Evolutionary conservation across 2,888 invertebrate genomes (phyloP), one percentile per base, ranked within the genome.

Genomic region (Diploptera punctata): DNA sequence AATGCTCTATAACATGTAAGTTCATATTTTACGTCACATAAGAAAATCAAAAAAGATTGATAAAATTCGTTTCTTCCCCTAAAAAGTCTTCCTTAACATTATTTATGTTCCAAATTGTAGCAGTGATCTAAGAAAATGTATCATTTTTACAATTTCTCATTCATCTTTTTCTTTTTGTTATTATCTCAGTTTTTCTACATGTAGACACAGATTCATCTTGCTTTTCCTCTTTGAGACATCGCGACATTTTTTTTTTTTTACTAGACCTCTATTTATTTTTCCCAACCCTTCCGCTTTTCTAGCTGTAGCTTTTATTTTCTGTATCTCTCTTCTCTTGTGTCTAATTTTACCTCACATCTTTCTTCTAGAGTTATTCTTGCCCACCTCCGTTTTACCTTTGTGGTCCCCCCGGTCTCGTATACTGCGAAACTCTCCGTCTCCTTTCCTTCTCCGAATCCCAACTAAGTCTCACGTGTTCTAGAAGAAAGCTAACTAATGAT

Each of bases 401-500:
- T 24, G 52, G 3, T 24, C 52, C 10, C 24, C 24, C 52, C 5
- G 52, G 52, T 24, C 4, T 52, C 52, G 24, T 52, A 52, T n/a
- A n/a, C n/a, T n/a, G 52, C 52, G 19, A 24, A 57, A n/a, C n/a
- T 10, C 57, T 57, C 26, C 29, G 26, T n/a, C 9, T 29, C 18
- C 57, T 29, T 16, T n/a, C 29, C 57, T 29, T 9, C 26, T 29
- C 57, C 57, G 29, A 57, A 33, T 29, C 29, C 31, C 57, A 10
- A 10, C 5, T 5, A 26, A 26, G 29, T 29, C 26, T 29, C 26
- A 24, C 29, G 57, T 57, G 26, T 16, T 57, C 29, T 57, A 18
- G 52, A 52, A 52, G 19, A 52, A 57, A 29, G 29, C 57, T 29
- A 57, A 57, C 57, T 57, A 57, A 57, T 57, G 57, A 57, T 57